These are phyloP conservation scores for Dasyurus viverrinus DNA, from an alignment of 2,113 vertebrate genomes.

Conservation along the genomic window DNA sequence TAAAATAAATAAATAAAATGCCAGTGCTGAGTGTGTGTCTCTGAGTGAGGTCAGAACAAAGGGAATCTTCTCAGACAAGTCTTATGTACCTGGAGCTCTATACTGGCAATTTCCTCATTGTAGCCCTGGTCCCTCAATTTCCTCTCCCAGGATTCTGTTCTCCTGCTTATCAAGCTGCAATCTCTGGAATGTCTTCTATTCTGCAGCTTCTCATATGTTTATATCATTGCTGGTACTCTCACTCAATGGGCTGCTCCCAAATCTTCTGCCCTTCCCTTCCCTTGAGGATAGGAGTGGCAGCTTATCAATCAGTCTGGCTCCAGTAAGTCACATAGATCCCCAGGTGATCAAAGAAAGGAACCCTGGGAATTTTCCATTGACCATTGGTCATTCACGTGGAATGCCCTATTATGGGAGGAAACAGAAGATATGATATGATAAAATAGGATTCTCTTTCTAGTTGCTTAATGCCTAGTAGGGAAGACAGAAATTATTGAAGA, in stretches of 20 bases:
- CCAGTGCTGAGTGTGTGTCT: not conserved
- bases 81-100: not conserved
- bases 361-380: not conserved
- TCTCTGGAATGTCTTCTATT: not conserved
- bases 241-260: not conserved
- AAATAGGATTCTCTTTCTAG: not conserved
- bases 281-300: not conserved
- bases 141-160: not conserved
- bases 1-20: too few species aligned
- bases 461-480: not conserved
- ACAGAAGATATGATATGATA: not conserved
- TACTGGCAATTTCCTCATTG: not conserved
- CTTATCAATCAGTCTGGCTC: not conserved
- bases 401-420: not conserved
- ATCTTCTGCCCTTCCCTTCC: not conserved
- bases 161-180: not conserved
- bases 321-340: not conserved
- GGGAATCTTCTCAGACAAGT: not conserved
- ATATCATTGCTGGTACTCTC: not conserved
- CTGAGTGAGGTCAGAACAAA: not conserved
- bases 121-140: not conserved
- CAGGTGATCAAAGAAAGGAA: not conserved
- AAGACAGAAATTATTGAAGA: not conserved
- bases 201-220: not conserved
- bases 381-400: not conserved